Base-by-base conservation (phyloP, 2,113 vertebrate genomes). In the Collichthys lucidus region DNA sequence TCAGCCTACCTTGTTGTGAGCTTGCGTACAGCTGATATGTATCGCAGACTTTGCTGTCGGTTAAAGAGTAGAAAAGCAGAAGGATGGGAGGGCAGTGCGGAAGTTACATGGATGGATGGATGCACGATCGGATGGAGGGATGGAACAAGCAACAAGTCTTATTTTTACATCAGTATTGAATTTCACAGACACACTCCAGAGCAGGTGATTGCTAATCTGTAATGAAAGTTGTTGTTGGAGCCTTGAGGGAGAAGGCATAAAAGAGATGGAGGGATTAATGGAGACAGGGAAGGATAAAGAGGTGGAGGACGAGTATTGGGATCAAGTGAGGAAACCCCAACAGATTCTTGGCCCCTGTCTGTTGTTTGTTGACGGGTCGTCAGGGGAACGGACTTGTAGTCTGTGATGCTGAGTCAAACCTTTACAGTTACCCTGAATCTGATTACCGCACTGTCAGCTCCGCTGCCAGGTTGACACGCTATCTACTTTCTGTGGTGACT, bases 281-380 rank as follows among this genome's bases (percentile, higher is more conserved):
- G 53, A 77, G 4, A 52, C 31, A 71, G 64, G 75, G 40, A 62
- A 79, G 46, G 74, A 79, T 82, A 80, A 84, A 88, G 67, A 86
- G 65, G 70, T 62, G 56, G 82, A 82, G 5, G 72, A 8, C 62
- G 71, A 81, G 67, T 16, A 5, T 22, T 85, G 62, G 83, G 86
- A 85, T 63, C 56, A 71, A 78, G 83, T 76, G 77, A 85, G 86
- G 89, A 92, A 93, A 88, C 86, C 85, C 88, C 80, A 79, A 62
- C 83, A 82, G 69, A 84, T 85, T 88, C 22, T 87, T 90, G 90
- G 82, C 82, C 46, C 61, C 53, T 53, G 59, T 83, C 31, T 86
- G 62, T 61, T 95, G 90, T 95, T 94, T 95, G 91, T 95, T 95
- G 88, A 83, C 42, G 47, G 44, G 91, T 95, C 31, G 88, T 87